Evolutionary conservation across 1,140 invertebrate species (phyloP), one percentile per base, ranked within the genome.

Genomic region (Pseudomyrmex concolor): DNA sequence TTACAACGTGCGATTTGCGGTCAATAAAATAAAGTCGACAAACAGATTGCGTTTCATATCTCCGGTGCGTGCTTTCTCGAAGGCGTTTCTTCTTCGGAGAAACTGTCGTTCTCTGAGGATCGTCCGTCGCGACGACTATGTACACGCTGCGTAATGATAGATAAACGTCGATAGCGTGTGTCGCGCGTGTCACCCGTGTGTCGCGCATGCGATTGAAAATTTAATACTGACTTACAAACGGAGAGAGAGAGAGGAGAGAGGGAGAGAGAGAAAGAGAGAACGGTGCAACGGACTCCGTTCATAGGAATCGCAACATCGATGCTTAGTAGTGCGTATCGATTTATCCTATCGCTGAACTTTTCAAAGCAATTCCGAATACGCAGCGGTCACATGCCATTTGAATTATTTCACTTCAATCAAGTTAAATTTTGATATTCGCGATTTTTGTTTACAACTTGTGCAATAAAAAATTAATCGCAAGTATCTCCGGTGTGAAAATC

Each of bases 291-390:
- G 34, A 34, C 34, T 34, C 5, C 7, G 34, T 34, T 34, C 5
- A 7, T 5, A 34, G 34, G 34, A 34, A 34, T 34, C 34, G 34
- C 34, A 34, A 34, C 34, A 34, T 34, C 7, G n/a, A 57, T n/a
- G n/a, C n/a, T 71, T 71, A 71, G 51, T 71, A 17, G 68, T n/a
- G 68, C 34, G 9, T 59, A 72, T 72, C 54, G 70, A 72, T 59
- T 45, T 43, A 72, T 43, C 54, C 34, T 34, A 57, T 57, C 54
- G 9, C 12, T 55, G 25, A n/a, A 15, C 34, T 7, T 59, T 17
- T 17, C 34, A 57, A 55, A 13, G 0, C 17, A 13, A 59, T 22
- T 55, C 54, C 17, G 22, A 72, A 43, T n/a, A n/a, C n/a, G 2
- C 4, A 43, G 8, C 13, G 19, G 57, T 17, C 54, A 0, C 17